A percentile compares a stretch with the other conserved stretches of the same genome.
phyloP scores from a whole-genome alignment of 2,888 invertebrate species.

The Trichopoda pennipes region DNA sequence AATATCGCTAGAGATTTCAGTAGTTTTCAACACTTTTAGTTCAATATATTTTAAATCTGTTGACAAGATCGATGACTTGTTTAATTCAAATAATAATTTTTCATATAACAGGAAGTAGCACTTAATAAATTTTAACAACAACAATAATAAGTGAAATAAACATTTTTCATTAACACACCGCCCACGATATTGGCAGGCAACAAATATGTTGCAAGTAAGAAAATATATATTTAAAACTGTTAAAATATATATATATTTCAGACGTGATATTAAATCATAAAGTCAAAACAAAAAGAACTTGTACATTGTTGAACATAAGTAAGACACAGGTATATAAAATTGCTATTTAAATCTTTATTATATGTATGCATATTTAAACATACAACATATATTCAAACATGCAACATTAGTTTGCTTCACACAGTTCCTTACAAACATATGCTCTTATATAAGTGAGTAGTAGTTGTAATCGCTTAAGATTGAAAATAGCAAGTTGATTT shows the following conservation, averaged over 20 bases:
- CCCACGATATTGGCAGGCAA: slow-evolving; percentile 39
- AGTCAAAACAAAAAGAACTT: slow-evolving; percentile 48
- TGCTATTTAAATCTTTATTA: neutral
- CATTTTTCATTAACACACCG: slow-evolving; percentile 51
- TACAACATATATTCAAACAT: neutral
- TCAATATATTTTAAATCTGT: too few species aligned
- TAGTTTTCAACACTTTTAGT: too few species aligned
- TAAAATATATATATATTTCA: slow-evolving; percentile 24
- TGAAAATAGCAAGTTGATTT: slow-evolving; percentile 61
- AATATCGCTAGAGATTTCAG: too few species aligned
- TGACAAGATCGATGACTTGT: neutral
- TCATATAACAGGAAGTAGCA: slow-evolving; percentile 45
- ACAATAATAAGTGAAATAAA: neutral
- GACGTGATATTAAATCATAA: slow-evolving; percentile 58
- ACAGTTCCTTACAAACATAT: neutral
- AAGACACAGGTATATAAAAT: slow-evolving; percentile 46
- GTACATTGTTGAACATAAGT: slow-evolving; percentile 47
- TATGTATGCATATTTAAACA: too few species aligned
- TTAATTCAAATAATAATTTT: neutral
- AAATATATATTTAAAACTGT: slow-evolving; percentile 13
- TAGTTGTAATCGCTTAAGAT: slow-evolving; percentile 30
- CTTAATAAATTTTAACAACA: slow-evolving; percentile 33
- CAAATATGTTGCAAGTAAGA: slow-evolving; percentile 29
- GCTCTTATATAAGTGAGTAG: slow-evolving; percentile 1
- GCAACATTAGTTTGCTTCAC: slow-evolving; percentile 31